Evolutionary conservation across 2,797 vertebrate species (phyloP), one percentile per base, ranked within the genome.

Genomic region (Heliangelus exortis): DNA sequence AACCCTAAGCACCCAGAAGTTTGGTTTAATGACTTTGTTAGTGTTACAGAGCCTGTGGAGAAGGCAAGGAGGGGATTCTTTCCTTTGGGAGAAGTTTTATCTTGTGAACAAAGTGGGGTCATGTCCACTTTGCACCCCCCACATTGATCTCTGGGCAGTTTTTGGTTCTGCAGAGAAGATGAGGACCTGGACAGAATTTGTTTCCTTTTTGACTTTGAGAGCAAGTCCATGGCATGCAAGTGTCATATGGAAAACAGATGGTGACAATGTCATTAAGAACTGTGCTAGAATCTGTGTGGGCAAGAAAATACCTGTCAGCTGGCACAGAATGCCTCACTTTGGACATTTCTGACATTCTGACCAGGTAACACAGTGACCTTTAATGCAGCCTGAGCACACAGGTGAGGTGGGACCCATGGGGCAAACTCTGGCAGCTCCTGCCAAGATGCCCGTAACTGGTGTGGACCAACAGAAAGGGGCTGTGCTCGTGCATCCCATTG

Each of bases 111-210:
- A 50, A 34, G 15, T 13, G 5, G 7, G 69, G 11, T 20, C 33
- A 48, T 1, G 11, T 14, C 59, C 3, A 6, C 31, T 59, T 25
- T 26, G 33, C 22, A 89, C 45, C 66, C 66, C 26, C 61, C 8
- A n/a, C 20, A 3, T 47, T 0, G 2, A 9, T 43, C 67, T 3
- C 2, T 6, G 36, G 66, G 58, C 15, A 59, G 28, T 13, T 69
- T 58, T 39, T 66, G 34, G 31, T n/a, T 65, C 31, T 21, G 34
- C 45, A 28, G 59, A 2, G 45, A 54, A 65, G 36, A 73, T 2
- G 33, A 69, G 34, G 54, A 90, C 31, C 33, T n/a, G 76, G 36
- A 8, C 65, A 67, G 77, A 71, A 25, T 68, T 39, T 36, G 31
- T 29, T 76, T 73, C 28, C 11, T 63, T 57, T 80, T 19, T 63